Base-by-base conservation (phyloP, 2,888 invertebrate species). In the Thera obeliscata region DNA sequence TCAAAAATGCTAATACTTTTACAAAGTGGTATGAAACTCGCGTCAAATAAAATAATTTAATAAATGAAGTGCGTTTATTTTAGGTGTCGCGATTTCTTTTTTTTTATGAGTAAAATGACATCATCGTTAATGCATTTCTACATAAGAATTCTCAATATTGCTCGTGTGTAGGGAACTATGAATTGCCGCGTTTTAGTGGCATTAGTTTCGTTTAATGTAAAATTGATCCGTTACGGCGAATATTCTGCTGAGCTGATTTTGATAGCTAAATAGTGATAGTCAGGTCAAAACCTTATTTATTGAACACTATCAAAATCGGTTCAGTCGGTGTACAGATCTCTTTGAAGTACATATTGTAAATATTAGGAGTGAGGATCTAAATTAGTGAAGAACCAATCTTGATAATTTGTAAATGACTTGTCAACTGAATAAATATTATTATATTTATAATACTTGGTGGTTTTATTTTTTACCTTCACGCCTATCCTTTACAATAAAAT, bases 391-490 rank as follows among this genome's bases (percentile, higher is more conserved):
- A 83, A 82, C 82, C 84, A 83, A 85, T 84, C 78, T 85, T 86
- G 84, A 86, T 86, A 75, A 85, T 81, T 83, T 87, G 84, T 86
- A 81, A 83, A 81, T 83, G 82, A 86, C 83, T 83, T 79, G 81
- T 79, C 79, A 80, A 81, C 84, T 71, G 76, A 89, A 88, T 88
- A 89, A 89, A 89, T 89, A 88, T 90, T 90, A 90, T 88, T 91
- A 91, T 91, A 91, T 90, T 90, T 90, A 89, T 90, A 90, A 79
- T 81, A 74, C 67, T 64, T 67, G 56, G 61, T 70, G 43, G 70
- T 76, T 72, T 74, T 64, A 70, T 76, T 74, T 70, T 46, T 22
- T 55, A 12, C 5, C 50, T 5, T 22, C 6, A 1, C 50, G 43
- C 43, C 43, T 41, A 41, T 5, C 38, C 5, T 41, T 41, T 5